Evolutionary conservation across 1,140 invertebrate species (phyloP).

Genomic region (Sycophila sp.): DNA sequence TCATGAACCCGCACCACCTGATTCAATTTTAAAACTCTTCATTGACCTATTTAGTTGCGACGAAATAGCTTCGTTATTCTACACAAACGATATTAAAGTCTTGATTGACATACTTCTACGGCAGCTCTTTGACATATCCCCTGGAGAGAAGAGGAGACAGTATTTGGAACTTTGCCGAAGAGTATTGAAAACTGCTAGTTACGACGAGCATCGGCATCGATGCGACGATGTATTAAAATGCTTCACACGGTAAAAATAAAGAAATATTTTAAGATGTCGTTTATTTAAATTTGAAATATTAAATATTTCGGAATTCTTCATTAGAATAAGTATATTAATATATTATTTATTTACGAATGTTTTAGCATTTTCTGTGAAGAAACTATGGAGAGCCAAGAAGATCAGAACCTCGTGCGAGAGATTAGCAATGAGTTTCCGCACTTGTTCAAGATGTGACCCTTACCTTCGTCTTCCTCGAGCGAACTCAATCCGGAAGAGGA

Average conservation of each 20-base stretch:
- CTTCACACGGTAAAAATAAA: slow-evolving; percentile 71
- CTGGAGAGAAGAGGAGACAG: slow-evolving; percentile 82
- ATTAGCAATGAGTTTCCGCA: slow-evolving; percentile 87
- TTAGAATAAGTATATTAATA: background rate
- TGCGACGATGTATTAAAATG: slow-evolving; percentile 81
- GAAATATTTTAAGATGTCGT: background rate
- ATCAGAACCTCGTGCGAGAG: slow-evolving; percentile 80
- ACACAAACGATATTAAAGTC: slow-evolving; percentile 93
- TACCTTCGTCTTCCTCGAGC: slow-evolving; percentile 48
- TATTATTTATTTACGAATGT: slow-evolving; percentile 8
- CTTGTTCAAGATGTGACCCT: slow-evolving; percentile 74
- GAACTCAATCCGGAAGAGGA: slow-evolving; percentile 28
- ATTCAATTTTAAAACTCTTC: slow-evolving; percentile 89
- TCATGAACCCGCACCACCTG: slow-evolving; percentile 79
- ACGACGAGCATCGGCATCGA: slow-evolving; percentile 78
- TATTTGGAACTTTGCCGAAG: slow-evolving; percentile 81
- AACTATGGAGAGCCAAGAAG: slow-evolving; percentile 74
- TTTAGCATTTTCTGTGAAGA: slow-evolving; percentile 83
- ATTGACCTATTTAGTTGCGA: slow-evolving; percentile 83
- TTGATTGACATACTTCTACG: slow-evolving; percentile 91
- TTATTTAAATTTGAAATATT: slow-evolving; percentile 6
- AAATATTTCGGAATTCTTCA: background rate
- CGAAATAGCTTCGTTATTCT: slow-evolving; percentile 84
- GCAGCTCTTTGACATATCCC: slow-evolving; percentile 86
- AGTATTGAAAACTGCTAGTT: slow-evolving; percentile 81